Percentiles rank a stretch among this genome's conserved stretches.
phyloP scores from a whole-genome alignment of 2,797 vertebrate genomes.

The Oreortyx pictus region DNA sequence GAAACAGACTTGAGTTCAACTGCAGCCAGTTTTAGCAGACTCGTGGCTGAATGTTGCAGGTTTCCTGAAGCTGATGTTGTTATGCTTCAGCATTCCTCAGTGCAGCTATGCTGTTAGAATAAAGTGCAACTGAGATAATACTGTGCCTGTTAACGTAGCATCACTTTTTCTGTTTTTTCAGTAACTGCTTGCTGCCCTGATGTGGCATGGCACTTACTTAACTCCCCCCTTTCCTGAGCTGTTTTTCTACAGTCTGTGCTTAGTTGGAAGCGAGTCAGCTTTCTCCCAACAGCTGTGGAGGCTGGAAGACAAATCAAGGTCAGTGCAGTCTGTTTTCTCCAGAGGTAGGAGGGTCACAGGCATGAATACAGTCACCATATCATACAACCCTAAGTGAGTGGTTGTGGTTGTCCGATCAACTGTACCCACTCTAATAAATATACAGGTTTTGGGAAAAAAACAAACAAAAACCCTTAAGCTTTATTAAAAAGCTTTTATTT shows the following conservation, averaged over 20 bases:
- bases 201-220: not conserved
- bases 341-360: not conserved
- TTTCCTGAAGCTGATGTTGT: not conserved
- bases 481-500: not conserved
- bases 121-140: not conserved
- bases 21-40: not conserved
- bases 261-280: not conserved
- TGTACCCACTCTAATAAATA: conserved; percentile 23
- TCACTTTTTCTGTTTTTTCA: not conserved
- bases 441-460: not conserved
- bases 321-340: not conserved
- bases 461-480: not conserved
- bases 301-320: not conserved
- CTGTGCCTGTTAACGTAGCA: accelerated
- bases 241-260: not conserved
- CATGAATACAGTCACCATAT: not conserved
- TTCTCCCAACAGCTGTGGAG: not conserved
- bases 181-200: not conserved
- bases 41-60: accelerated
- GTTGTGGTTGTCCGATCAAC: conserved; percentile 26
- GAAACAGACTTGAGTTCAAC: not conserved
- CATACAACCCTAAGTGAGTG: not conserved
- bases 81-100: not conserved
- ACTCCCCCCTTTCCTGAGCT: not conserved
- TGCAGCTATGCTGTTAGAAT: accelerated